A percentile compares a stretch with the other conserved stretches of the same genome.
phyloP scores from a whole-genome alignment of 2,113 vertebrate genomes.

The Lampris incognitus region DNA sequence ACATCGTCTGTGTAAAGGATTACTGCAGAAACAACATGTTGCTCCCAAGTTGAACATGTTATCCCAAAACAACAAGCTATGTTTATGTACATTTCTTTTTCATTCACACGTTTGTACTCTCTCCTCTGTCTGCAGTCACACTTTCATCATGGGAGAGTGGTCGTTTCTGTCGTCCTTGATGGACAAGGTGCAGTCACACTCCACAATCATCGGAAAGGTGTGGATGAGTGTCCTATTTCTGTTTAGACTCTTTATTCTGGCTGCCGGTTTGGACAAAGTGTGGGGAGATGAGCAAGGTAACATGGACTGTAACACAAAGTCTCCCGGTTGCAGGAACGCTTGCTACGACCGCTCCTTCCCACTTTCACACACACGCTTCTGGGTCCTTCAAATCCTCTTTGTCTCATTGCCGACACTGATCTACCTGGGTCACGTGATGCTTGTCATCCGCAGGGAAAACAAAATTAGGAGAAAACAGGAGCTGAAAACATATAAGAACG shows the following conservation, averaged over 20 bases:
- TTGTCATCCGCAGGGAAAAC: constrained; percentile 76
- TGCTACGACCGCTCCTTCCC: constrained; percentile 78
- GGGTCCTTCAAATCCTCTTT: constrained; percentile 81
- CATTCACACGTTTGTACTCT: not conserved
- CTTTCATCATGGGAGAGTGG: constrained; percentile 76
- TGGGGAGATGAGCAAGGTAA: constrained; percentile 81
- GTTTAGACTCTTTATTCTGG: constrained; percentile 80
- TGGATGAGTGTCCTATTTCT: constrained; percentile 81
- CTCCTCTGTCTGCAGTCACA: constrained; percentile 7
- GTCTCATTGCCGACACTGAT: constrained; percentile 75
- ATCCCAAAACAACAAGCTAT: too few relatives aligned
- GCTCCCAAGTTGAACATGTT: too few relatives aligned
- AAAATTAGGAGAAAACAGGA: constrained; percentile 76
- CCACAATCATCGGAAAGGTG: constrained; percentile 79
- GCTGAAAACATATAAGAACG: constrained; percentile 37
- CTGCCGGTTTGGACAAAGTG: constrained; percentile 73
- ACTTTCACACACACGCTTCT: constrained; percentile 80
- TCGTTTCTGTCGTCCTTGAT: constrained; percentile 75
- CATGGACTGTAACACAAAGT: constrained; percentile 76
- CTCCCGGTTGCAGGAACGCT: constrained; percentile 69
- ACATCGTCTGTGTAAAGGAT: too few relatives aligned
- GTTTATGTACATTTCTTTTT: not conserved
- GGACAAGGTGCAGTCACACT: constrained; percentile 81
- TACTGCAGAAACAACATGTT: too few relatives aligned
- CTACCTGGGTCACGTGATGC: constrained; percentile 78